phyloP scores from a whole-genome alignment of 2,888 invertebrate species.

The Agrotis clavis region DNA sequence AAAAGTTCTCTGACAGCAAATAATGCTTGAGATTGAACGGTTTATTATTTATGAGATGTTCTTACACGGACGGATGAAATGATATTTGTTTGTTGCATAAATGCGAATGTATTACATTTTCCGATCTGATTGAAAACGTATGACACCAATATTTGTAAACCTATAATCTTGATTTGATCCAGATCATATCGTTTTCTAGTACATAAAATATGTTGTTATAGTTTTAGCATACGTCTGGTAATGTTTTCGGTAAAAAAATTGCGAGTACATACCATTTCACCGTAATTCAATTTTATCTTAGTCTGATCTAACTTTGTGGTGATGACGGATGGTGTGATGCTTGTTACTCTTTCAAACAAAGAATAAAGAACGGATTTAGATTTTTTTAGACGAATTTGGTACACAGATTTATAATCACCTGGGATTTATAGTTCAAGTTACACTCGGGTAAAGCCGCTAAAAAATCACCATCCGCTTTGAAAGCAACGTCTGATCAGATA shows the following conservation, averaged over 20 bases:
- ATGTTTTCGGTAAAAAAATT: neutral
- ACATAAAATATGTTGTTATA: neutral
- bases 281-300: no score
- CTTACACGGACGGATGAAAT: slow-evolving; percentile 18
- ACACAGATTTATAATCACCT: no score
- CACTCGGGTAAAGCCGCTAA: neutral
- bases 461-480: neutral
- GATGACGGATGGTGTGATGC: no score
- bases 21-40: slow-evolving; percentile 53
- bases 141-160: neutral
- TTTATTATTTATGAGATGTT: slow-evolving; percentile 53
- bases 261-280: no score
- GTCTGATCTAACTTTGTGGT: no score
- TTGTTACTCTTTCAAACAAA: no score
- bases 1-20: slow-evolving; percentile 50
- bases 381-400: no score
- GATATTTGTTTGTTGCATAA: slow-evolving; percentile 49
- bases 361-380: no score
- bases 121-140: slow-evolving; percentile 16
- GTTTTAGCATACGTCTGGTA: neutral
- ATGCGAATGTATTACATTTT: slow-evolving; percentile 19
- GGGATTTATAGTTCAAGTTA: no score
- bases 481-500: neutral
- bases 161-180: neutral
- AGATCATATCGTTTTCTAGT: neutral